Percentiles rank a stretch among this genome's conserved stretches.
These are phyloP conservation scores for Noctua janthe DNA, from an alignment of 2,888 invertebrate genomes.

Conservation along the genomic window DNA sequence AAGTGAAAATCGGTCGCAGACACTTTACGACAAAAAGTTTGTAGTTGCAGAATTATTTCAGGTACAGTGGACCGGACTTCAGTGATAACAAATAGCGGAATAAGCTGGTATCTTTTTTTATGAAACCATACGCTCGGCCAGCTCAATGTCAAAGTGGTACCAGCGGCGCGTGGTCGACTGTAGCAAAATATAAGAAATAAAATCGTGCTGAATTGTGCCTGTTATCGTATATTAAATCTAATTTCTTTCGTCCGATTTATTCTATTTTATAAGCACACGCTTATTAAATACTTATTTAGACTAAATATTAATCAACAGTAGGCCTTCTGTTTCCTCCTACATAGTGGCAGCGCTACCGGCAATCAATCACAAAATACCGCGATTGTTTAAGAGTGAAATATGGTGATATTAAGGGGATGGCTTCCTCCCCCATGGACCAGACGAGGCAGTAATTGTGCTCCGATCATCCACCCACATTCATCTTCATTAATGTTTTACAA, in stretches of 20 bases:
- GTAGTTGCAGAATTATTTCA: neutral
- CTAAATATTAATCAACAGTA: neutral
- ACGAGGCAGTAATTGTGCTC: constrained; percentile 66
- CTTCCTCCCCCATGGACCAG: constrained; percentile 56
- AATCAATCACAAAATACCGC: constrained; percentile 78
- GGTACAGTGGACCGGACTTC: neutral
- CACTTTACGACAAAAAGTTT: neutral
- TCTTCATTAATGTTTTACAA: constrained; percentile 68
- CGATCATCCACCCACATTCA: constrained; percentile 67
- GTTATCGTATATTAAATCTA: neutral
- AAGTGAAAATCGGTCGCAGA: neutral
- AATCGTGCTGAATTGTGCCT: neutral
- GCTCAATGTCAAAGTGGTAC: neutral
- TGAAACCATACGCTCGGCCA: neutral
- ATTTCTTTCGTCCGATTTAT: neutral
- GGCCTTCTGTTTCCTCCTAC: constrained; percentile 22
- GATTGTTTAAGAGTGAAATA: constrained; percentile 77
- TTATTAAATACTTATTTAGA: neutral
- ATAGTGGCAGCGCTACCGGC: constrained; percentile 55
- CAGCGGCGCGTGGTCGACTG: neutral
- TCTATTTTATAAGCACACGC: neutral
- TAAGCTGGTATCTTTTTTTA: neutral
- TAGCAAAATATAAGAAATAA: neutral
- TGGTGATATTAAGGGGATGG: constrained; percentile 66
- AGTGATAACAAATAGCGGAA: neutral